A percentile compares a stretch with the other conserved stretches of the same genome.
Conservation (phyloP, 2,113 vertebrate species). For the Sterrhoptilus dennistouni region DNA sequence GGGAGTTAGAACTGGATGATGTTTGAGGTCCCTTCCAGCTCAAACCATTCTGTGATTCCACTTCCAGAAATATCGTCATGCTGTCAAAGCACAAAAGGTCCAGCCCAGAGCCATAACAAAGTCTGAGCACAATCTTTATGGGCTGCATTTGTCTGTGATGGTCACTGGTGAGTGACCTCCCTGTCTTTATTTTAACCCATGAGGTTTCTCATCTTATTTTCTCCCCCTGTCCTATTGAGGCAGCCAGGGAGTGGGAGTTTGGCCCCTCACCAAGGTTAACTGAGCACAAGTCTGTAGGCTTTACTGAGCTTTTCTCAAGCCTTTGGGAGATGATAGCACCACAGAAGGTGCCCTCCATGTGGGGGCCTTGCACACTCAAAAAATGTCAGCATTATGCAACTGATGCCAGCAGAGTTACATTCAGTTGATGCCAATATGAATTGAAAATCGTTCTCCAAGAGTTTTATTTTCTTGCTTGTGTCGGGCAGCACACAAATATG, state of each 20-base stretch:
- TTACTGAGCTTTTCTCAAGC: background rate
- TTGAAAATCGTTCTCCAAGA: background rate
- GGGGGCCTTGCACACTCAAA: background rate
- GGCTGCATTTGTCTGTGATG: background rate
- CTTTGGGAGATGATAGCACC: background rate
- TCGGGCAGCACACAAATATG: background rate
- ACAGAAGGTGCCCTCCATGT: background rate
- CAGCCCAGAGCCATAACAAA: background rate
- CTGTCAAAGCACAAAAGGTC: background rate
- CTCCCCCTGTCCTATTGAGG: accelerated
- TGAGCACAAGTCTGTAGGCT: background rate
- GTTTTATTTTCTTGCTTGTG: background rate
- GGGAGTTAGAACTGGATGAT: background rate
- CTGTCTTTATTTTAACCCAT: background rate
- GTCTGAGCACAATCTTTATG: background rate
- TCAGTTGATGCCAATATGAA: accelerated
- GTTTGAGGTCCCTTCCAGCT: background rate
- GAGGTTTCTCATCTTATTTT: background rate
- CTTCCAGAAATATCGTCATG: background rate
- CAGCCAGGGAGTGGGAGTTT: background rate
- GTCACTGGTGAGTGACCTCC: background rate
- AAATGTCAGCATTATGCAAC: background rate
- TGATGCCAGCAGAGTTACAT: background rate
- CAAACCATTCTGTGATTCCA: background rate
- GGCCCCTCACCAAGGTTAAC: background rate